Evolutionary conservation across 2,113 vertebrate species (phyloP).

Genomic region (Trematomus loennbergii): DNA sequence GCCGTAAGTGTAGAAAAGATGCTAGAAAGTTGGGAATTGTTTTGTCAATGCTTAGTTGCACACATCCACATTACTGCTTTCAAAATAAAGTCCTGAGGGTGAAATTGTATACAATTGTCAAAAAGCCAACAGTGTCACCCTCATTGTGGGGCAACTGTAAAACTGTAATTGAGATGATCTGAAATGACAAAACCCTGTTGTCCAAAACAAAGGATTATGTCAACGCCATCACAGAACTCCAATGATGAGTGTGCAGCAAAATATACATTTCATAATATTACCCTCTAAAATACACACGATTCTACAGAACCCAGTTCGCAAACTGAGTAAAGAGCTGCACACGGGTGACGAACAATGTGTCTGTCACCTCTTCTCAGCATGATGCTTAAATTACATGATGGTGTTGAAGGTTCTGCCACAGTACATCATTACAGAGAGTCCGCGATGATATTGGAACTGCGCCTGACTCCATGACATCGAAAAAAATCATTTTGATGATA

Average conservation of each 20-base stretch:
- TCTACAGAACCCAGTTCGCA: background rate
- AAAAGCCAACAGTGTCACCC: no score
- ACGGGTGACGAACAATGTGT: background rate
- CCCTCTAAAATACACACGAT: background rate
- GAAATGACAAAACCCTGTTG: background rate
- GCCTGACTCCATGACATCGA: background rate
- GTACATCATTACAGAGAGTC: background rate
- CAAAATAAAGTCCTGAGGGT: no score
- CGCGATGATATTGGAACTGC: background rate
- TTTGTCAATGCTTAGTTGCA: no score
- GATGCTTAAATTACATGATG: background rate
- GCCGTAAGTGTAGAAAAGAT: no score
- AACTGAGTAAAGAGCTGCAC: background rate
- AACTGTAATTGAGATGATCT: background rate
- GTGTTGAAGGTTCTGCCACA: background rate
- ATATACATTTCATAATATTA: background rate
- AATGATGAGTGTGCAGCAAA: background rate
- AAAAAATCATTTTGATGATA: constrained; percentile 9
- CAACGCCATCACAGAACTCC: no score
- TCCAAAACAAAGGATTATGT: no score
- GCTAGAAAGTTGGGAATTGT: no score
- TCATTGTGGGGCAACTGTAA: no score
- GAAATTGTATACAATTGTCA: no score
- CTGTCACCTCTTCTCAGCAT: constrained; percentile 6
- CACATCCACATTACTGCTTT: no score